phyloP scores from a whole-genome alignment of 1,140 invertebrate species.

The Odontomachus brunneus region DNA sequence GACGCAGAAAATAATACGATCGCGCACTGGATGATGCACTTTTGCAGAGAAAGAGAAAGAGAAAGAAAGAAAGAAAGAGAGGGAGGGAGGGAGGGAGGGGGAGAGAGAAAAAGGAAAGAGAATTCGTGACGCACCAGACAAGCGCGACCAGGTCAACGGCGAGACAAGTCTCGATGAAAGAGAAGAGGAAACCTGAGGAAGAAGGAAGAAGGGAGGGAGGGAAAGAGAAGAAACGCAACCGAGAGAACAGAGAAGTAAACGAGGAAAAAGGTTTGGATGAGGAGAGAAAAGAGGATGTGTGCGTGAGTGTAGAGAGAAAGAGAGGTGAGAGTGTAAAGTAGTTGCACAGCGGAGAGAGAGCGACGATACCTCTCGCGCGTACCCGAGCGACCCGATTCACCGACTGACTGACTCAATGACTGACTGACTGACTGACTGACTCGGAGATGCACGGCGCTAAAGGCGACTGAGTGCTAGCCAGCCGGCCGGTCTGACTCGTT shows the following conservation, averaged over 20 bases:
- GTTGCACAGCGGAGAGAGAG: conserved; percentile 18
- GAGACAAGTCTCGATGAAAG: conserved; percentile 12
- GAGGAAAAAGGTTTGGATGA: background rate
- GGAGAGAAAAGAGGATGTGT: background rate
- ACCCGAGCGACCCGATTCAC: conserved; percentile 66
- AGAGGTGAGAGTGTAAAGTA: conserved; percentile 18
- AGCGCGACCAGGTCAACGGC: conserved; percentile 42
- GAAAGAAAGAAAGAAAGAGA: too few species aligned
- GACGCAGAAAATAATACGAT: conserved; percentile 28
- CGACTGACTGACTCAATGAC: conserved; percentile 71
- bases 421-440: conserved; percentile 73
- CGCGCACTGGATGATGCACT: conserved; percentile 39
- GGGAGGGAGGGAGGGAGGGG: too few species aligned
- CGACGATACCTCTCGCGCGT: conserved; percentile 61
- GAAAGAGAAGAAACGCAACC: background rate
- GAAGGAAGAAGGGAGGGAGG: background rate
- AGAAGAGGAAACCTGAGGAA: background rate
- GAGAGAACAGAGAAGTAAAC: background rate
- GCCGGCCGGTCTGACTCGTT: conserved; percentile 75
- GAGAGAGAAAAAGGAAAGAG: conserved; percentile 13
- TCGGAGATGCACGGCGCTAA: conserved; percentile 75
- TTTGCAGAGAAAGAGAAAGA: conserved; percentile 1
- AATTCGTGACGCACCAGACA: conserved; percentile 19
- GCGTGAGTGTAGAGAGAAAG: background rate
- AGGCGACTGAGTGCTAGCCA: conserved; percentile 73